Evolutionary conservation across 2,113 vertebrate species (phyloP), one percentile per base, ranked within the genome.

Genomic region (Aspidoscelis tigris): DNA sequence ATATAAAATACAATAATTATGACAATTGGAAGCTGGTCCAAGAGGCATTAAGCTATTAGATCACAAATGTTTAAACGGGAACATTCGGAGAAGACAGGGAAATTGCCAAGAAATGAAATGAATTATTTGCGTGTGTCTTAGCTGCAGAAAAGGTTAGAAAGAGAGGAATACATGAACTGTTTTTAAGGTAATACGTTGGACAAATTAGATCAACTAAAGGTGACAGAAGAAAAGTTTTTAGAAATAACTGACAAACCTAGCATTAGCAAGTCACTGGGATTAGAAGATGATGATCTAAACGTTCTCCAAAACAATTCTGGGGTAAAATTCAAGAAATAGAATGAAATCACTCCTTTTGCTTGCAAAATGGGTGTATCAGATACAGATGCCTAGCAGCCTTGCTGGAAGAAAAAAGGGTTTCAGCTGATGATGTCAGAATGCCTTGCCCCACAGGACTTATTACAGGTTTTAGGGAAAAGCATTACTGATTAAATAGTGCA

Each of bases 41-140:
- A 84, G 66, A 78, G 4, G 24, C 69, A 64, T 72, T 72, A 78
- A 43, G 58, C 69, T 84, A 64, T 72, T 72, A 84, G 41, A 84
- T 78, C 68, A 84, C 55, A 84, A 68, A 84, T 76, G 41, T 78
- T 84, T 72, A 64, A 78, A 84, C 39, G 58, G n/a, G 58, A 84
- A 44, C 43, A 71, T 73, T 76, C 55, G 73, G 58, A 73, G 69
- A 73, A 79, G 83, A 84, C 69, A 84, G 61, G 83, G 76, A 84
- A 84, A 84, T 84, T 73, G 55, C n/a, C 50, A 77, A 73, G 76
- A 73, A 84, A 73, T 74, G 71, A 82, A 75, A 82, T 65, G 58
- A 65, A 26, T 65, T 73, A 21, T 79, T 72, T 65, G 10, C 43
- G 72, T 84, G 64, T 73, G 69, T 73, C 39, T 84, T 79, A 47